phyloP scores from a whole-genome alignment of 2,888 invertebrate species.

The Napeogenes inachia region DNA sequence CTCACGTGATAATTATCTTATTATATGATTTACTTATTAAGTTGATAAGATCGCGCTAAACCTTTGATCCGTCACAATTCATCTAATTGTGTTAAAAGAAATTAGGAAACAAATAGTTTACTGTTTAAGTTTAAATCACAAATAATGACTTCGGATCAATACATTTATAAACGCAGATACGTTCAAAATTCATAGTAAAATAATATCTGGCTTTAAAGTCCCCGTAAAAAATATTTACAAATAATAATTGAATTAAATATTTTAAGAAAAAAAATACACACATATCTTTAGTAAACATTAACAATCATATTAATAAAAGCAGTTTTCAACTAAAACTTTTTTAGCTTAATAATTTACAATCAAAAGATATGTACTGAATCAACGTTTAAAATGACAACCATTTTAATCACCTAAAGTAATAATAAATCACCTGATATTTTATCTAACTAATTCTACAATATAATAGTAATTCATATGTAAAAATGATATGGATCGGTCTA shows the following conservation, averaged over 20 bases:
- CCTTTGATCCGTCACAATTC: constrained; percentile 1
- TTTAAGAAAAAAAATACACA: constrained; percentile 40
- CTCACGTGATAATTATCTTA: constrained; percentile 13
- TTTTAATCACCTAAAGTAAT: constrained; percentile 33
- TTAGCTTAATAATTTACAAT: constrained; percentile 45
- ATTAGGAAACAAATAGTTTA: background rate
- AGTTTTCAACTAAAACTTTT: constrained; percentile 51
- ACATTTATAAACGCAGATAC: background rate
- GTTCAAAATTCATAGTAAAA: constrained; percentile 23
- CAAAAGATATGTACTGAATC: constrained; percentile 42
- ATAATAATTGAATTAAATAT: constrained; percentile 42
- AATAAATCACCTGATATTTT: constrained; percentile 32
- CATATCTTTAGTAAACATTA: constrained; percentile 51
- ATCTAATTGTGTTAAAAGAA: background rate
- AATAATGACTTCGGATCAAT: background rate
- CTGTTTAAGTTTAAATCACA: background rate
- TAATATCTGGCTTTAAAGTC: constrained; percentile 57
- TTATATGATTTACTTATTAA: constrained; percentile 1
- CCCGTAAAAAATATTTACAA: constrained; percentile 45
- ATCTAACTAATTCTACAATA: constrained; percentile 47
- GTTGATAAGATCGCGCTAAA: constrained; percentile 1
- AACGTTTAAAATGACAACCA: constrained; percentile 29
- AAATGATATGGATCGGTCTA: constrained; percentile 70
- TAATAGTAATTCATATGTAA: constrained; percentile 50
- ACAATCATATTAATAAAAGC: constrained; percentile 49